Conservation (phyloP, 92 coral and sea anemone genomes). For the Porites evermanni region DNA sequence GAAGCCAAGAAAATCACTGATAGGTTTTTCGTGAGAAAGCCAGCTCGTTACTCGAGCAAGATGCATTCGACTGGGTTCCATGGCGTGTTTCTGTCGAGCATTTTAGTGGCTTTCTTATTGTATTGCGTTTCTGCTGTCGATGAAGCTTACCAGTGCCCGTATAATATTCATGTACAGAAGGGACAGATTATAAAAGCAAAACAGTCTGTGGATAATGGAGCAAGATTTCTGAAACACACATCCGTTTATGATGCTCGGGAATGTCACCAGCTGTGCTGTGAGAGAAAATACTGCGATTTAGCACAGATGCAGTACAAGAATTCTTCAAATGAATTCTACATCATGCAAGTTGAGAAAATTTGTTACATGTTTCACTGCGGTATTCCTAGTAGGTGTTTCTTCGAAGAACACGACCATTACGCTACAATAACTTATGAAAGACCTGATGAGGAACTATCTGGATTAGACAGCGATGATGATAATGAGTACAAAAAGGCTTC, state of each 20-base stretch:
- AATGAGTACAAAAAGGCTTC: background rate
- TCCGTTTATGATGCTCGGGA: slow-evolving; percentile 59
- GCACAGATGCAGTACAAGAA: slow-evolving; percentile 75
- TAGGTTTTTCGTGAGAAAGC: slow-evolving; percentile 36
- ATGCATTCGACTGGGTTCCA: slow-evolving; percentile 51
- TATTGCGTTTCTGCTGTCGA: slow-evolving; percentile 24
- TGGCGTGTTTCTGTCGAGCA: slow-evolving; percentile 34
- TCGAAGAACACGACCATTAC: slow-evolving; percentile 69
- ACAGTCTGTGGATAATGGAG: slow-evolving; percentile 71
- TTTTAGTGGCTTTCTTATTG: slow-evolving; percentile 68
- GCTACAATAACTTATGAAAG: slow-evolving; percentile 71
- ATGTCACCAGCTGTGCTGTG: slow-evolving; percentile 79
- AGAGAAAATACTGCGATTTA: slow-evolving; percentile 65
- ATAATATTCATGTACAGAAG: slow-evolving; percentile 68
- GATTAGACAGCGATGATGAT: background rate
- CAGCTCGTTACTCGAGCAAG: slow-evolving; percentile 28
- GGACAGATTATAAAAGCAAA: slow-evolving; percentile 70
- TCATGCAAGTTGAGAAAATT: slow-evolving; percentile 28
- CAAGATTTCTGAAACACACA: slow-evolving; percentile 45
- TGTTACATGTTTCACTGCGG: slow-evolving; percentile 89
- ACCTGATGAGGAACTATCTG: slow-evolving; percentile 11
- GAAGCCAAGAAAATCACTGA: background rate
- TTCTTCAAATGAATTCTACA: slow-evolving; percentile 1
- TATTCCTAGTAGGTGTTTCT: slow-evolving; percentile 69
- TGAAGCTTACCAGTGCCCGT: slow-evolving; percentile 56